Conservation (phyloP, 2,888 invertebrate genomes). For the Merodon equestris region DNA sequence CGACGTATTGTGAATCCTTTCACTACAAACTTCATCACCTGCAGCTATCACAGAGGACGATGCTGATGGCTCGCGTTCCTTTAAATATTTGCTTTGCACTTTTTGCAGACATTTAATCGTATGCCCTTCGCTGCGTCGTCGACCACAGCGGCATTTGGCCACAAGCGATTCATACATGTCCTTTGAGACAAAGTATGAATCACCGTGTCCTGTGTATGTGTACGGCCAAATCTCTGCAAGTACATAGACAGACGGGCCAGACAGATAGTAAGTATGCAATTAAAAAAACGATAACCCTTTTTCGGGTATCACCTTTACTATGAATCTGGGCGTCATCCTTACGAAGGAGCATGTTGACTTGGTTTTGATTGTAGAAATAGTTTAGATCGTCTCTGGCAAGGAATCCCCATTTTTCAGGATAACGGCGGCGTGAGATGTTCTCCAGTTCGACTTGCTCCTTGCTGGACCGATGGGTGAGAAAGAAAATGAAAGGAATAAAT, state of each 20-base stretch:
- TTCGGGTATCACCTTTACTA: conserved; percentile 28
- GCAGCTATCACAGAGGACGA: conserved; percentile 25
- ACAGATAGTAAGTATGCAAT: conserved; percentile 10
- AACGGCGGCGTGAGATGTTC: conserved; percentile 74
- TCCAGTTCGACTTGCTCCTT: conserved; percentile 76
- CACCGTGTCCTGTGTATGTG: conserved; percentile 73
- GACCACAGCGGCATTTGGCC: conserved; percentile 76
- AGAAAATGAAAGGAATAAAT: conserved; percentile 10
- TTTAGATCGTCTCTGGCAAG: conserved; percentile 71
- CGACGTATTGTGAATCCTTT: conserved; percentile 27
- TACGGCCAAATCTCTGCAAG: conserved; percentile 71
- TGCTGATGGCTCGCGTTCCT: conserved; percentile 17
- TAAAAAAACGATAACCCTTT: background rate
- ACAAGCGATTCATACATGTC: conserved; percentile 75
- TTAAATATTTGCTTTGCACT: conserved; percentile 71
- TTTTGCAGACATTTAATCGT: conserved; percentile 76
- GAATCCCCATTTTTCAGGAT: conserved; percentile 73
- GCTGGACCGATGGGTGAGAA: conserved; percentile 74
- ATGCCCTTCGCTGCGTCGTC: conserved; percentile 73
- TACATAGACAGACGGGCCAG: conserved; percentile 14
- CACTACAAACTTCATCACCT: conserved; percentile 43
- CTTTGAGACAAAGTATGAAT: conserved; percentile 74
- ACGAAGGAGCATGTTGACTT: conserved; percentile 70
- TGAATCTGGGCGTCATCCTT: conserved; percentile 26
- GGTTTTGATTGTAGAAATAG: conserved; percentile 75